These are phyloP conservation scores for Physella acuta DNA, from an alignment of 1,140 invertebrate species.

Conservation along the genomic window DNA sequence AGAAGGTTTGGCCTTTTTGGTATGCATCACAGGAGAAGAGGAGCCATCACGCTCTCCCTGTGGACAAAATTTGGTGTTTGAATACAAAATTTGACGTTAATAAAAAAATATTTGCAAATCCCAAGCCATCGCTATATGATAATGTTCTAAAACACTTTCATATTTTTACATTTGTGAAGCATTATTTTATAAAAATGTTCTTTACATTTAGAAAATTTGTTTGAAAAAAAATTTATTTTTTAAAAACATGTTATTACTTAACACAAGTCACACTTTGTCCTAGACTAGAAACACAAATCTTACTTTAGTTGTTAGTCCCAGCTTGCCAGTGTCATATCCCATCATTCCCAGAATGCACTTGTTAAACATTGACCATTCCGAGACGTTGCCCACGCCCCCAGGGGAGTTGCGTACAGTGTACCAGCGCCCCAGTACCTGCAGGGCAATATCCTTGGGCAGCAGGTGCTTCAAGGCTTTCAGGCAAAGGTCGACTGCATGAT, in stretches of 20 bases:
- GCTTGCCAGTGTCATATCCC: constrained; percentile 74
- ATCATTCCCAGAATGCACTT: constrained; percentile 63
- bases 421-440: constrained; percentile 81
- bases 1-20: constrained; percentile 68
- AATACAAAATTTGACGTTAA: neutral
- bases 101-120: no score
- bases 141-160: no score
- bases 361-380: constrained; percentile 83
- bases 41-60: constrained; percentile 61
- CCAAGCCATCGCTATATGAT: no score
- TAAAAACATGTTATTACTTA: no score
- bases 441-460: constrained; percentile 73
- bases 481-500: constrained; percentile 62
- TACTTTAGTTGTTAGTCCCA: constrained; percentile 61
- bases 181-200: no score
- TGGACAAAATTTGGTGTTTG: constrained; percentile 36
- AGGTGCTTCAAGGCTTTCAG: constrained; percentile 73
- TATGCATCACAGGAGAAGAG: constrained; percentile 51
- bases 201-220: no score
- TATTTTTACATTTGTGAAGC: no score
- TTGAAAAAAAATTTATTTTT: no score
- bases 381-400: constrained; percentile 74
- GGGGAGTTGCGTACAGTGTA: constrained; percentile 84
- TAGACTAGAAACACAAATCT: neutral
- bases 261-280: no score